Percentiles rank a stretch among this genome's conserved stretches.
These are phyloP conservation scores for Drosophila mojavensis DNA, from an alignment of 1,140 invertebrate genomes.

Conservation along the genomic window DNA sequence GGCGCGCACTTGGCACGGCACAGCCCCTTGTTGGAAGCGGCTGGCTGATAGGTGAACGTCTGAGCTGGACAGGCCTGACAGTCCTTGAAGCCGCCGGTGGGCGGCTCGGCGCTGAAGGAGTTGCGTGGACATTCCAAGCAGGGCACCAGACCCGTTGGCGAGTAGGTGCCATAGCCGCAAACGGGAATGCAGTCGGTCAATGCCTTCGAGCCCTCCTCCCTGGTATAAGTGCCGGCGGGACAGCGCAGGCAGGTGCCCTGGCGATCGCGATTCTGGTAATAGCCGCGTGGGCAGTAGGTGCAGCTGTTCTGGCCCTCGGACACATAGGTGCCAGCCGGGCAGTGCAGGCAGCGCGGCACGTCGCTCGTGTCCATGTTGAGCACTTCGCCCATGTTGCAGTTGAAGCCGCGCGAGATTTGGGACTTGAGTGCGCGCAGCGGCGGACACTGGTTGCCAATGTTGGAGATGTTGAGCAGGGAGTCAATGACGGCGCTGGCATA, in stretches of 20 bases:
- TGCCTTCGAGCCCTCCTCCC: slow-evolving; percentile 94
- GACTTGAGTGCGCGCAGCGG: slow-evolving; percentile 93
- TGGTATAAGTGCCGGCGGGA: slow-evolving; percentile 95
- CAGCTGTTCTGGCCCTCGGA: slow-evolving; percentile 94
- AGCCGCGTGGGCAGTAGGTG: slow-evolving; percentile 94
- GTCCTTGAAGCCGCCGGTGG: slow-evolving; percentile 95
- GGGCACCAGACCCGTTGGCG: slow-evolving; percentile 96
- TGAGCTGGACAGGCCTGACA: slow-evolving; percentile 96
- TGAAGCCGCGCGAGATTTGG: slow-evolving; percentile 94
- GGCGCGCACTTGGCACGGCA: slow-evolving; percentile 96
- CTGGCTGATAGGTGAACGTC: slow-evolving; percentile 96
- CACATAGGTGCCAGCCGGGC: slow-evolving; percentile 97
- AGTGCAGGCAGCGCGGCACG: slow-evolving; percentile 96
- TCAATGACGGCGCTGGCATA: slow-evolving; percentile 96
- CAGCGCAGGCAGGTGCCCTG: slow-evolving; percentile 95
- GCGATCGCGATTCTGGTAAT: slow-evolving; percentile 95
- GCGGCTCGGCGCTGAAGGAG: slow-evolving; percentile 94
- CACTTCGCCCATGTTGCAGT: slow-evolving; percentile 96
- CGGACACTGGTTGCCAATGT: slow-evolving; percentile 95
- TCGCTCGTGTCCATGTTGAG: slow-evolving; percentile 95
- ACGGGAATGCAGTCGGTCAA: slow-evolving; percentile 94
- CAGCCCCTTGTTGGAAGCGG: slow-evolving; percentile 91
- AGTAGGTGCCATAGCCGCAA: slow-evolving; percentile 98
- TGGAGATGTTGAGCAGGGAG: slow-evolving; percentile 93
- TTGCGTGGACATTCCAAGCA: slow-evolving; percentile 97